Percentiles rank a stretch among this genome's conserved stretches.
phyloP scores from a whole-genome alignment of 2,888 invertebrate genomes.

The Eupeodes luniger region DNA sequence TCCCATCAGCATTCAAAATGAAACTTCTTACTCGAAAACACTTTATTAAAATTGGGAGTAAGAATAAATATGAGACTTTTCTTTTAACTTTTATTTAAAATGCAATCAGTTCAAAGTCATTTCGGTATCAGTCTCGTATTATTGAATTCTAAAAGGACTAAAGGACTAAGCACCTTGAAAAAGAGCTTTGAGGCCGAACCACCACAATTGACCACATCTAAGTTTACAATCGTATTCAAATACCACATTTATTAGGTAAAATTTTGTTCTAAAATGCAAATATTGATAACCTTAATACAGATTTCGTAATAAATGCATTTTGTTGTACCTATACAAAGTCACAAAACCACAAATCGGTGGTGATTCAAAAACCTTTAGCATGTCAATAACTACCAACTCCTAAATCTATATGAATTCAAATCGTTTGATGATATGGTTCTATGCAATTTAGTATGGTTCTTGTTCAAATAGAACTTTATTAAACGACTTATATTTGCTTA shows the following conservation, averaged over 20 bases:
- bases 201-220: neutral
- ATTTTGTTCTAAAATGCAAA: neutral
- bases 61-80: too few relatives aligned
- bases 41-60: too few relatives aligned
- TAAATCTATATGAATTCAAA: neutral
- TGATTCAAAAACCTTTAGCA: neutral
- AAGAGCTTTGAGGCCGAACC: too few relatives aligned
- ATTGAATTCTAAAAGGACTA: too few relatives aligned
- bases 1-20: too few relatives aligned
- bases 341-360: slow-evolving; percentile 16
- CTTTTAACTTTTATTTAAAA: too few relatives aligned
- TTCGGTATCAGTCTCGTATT: too few relatives aligned
- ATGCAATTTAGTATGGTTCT: neutral
- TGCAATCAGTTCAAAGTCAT: too few relatives aligned
- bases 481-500: slow-evolving; percentile 16
- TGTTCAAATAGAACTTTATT: slow-evolving; percentile 31
- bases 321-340: neutral
- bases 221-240: neutral
- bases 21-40: too few relatives aligned
- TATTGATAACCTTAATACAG: neutral
- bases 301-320: slow-evolving; percentile 8
- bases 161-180: too few relatives aligned
- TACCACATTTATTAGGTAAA: neutral
- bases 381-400: neutral
- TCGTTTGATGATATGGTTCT: slow-evolving; percentile 8